Conservation (phyloP, 92 coral and sea anemone genomes). For the Parazoanthus swiftii region DNA sequence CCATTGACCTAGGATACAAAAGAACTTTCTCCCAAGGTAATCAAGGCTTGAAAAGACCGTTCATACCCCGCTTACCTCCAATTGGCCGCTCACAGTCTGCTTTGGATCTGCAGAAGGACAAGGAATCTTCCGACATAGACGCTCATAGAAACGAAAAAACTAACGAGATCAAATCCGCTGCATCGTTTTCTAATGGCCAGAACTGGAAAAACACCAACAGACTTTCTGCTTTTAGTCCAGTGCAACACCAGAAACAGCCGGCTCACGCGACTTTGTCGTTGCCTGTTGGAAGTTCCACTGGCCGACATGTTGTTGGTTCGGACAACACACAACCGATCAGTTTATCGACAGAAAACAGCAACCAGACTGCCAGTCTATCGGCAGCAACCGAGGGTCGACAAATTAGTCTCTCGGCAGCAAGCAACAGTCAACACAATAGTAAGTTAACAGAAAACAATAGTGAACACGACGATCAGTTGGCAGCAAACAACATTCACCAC, state of each 20-base stretch:
- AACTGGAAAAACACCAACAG: background rate
- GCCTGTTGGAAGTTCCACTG: background rate
- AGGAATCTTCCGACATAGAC: conserved; percentile 16
- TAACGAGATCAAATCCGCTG: background rate
- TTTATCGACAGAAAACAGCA: background rate
- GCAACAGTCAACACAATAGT: background rate
- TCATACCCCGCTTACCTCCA: conserved; percentile 50
- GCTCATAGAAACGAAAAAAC: background rate
- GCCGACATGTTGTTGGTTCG: conserved; percentile 3
- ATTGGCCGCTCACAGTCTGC: conserved; percentile 80
- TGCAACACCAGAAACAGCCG: background rate
- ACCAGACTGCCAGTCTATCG: background rate
- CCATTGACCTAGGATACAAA: conserved; percentile 68
- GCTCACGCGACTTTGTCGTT: conserved; percentile 3
- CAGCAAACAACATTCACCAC: background rate
- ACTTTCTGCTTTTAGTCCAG: background rate
- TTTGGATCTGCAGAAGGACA: conserved; percentile 42
- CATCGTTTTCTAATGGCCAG: background rate
- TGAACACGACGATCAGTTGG: background rate
- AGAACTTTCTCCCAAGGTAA: conserved; percentile 51
- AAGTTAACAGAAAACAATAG: background rate
- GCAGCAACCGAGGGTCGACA: background rate
- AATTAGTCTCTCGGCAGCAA: background rate
- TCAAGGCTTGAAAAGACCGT: conserved; percentile 50
- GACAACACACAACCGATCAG: background rate